Evolutionary conservation across 2,888 invertebrate genomes (phyloP), one percentile per base, ranked within the genome.

Genomic region (Lepidonotus clava): DNA sequence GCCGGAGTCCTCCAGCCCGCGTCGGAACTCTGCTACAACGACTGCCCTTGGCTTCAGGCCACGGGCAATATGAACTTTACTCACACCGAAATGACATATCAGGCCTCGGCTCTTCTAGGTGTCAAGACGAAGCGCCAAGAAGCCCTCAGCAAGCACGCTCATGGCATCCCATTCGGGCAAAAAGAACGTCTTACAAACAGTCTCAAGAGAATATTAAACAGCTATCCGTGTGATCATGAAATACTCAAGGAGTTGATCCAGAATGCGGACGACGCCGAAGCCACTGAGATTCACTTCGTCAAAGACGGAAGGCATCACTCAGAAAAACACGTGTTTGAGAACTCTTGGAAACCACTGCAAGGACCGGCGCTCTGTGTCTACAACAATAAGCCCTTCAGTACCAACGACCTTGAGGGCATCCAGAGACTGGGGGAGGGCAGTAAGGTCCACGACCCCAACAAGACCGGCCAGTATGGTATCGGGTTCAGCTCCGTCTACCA

Each of bases 401-500:
- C 89, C 46, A 71, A 86, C 51, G 93, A 93, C 86, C 83, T 93
- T 14, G 87, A 89, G 87, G 93, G 93, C n/a, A 93, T 93, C 53
- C 92, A 92, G 84, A 90, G 89, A 84, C 89, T 93, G 28, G 93
- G 93, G 11, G 89, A 90, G 67, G 93, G 93, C 0, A 92, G 92
- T 86, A 93, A 93, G 88, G 67, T 85, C 14, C 88, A 89, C 14
- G 92, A 93, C 86, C 89, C 92, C 6, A 87, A 90, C 85, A 92
- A 92, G 86, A 92, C 91, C 0, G 93, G 93, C 11, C 92, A 93
- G 85, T 93, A 92, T 90, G 93, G 93, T 32, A 91, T 93, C 83
- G 93, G 93, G 0, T 93, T 93, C 87, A 93, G 92, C 87, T 92
- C 91, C 11, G 92, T 93, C 2, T 93, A 93, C 86, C 92, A 93